These are phyloP conservation scores for Eudyptes chrysolophus DNA, from an alignment of 2,113 vertebrate species.

Conservation along the genomic window DNA sequence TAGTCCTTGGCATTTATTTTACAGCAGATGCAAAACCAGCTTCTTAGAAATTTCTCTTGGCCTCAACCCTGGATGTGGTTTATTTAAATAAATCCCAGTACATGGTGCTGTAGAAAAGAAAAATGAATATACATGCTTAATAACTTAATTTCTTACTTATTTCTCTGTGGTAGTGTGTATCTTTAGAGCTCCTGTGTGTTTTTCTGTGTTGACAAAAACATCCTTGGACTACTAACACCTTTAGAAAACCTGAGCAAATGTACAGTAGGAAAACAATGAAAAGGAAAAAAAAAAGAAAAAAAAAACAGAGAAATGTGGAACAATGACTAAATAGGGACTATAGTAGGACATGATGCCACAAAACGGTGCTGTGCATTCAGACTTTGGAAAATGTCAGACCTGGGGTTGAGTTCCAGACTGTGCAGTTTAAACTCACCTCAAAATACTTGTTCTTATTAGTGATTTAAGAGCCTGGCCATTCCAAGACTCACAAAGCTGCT, in stretches of 20 bases:
- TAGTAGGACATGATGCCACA: neutral
- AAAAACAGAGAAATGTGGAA: neutral
- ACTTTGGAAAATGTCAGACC: neutral
- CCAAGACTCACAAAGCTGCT: neutral
- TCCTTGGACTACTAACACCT: neutral
- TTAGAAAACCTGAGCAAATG: neutral
- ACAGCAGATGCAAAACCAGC: neutral
- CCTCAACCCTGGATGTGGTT: neutral
- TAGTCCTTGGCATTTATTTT: neutral
- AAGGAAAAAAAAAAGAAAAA: neutral
- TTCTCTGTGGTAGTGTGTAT: neutral
- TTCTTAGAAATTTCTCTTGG: neutral
- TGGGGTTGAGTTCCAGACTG: neutral
- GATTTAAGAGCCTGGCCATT: neutral
- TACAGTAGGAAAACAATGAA: neutral
- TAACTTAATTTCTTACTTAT: neutral
- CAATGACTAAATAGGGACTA: neutral
- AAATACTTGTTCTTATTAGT: neutral
- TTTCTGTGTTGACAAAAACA: neutral
- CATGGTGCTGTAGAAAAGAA: neutral
- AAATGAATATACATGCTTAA: neutral
- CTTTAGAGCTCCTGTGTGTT: neutral
- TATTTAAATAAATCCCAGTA: neutral
- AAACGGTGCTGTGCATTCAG: neutral
- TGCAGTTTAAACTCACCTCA: neutral